These are phyloP conservation scores for Periophthalmus modestus DNA, from an alignment of 2,113 vertebrate genomes.

Conservation along the genomic window DNA sequence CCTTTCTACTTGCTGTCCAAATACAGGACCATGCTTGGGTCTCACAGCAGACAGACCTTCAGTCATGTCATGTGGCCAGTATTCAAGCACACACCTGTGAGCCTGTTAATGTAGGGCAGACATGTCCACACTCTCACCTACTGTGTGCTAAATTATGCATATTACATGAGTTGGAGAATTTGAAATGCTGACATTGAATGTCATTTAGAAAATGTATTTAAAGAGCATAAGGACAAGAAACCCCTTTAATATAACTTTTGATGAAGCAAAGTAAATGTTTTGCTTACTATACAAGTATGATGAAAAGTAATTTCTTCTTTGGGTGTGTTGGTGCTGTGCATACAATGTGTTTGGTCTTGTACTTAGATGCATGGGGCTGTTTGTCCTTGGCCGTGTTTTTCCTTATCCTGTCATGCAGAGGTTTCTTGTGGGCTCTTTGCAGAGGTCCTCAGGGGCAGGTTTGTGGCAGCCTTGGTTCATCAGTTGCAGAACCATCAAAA, in stretches of 20 bases:
- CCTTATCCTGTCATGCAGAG: conserved; percentile 52
- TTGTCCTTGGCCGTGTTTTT: conserved; percentile 56
- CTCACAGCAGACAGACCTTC: conserved; percentile 33
- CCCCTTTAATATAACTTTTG: too few relatives aligned
- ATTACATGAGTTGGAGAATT: conserved; percentile 57
- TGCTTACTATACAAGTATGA: too few relatives aligned
- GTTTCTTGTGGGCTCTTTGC: conserved; percentile 57
- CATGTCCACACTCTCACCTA: conserved; percentile 50
- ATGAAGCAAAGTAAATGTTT: too few relatives aligned
- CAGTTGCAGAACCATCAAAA: conserved; percentile 63
- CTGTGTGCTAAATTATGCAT: conserved; percentile 56
- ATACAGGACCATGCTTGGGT: neutral
- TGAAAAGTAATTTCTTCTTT: neutral
- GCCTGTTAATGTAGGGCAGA: conserved; percentile 17
- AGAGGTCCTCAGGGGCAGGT: conserved; percentile 56
- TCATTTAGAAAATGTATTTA: conserved; percentile 56
- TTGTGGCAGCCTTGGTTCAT: conserved; percentile 58
- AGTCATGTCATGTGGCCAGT: conserved; percentile 25
- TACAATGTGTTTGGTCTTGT: conserved; percentile 8
- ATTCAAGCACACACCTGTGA: conserved; percentile 14
- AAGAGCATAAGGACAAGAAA: conserved; percentile 47
- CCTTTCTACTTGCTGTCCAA: conserved; percentile 20
- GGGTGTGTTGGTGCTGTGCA: neutral
- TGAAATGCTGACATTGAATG: conserved; percentile 48
- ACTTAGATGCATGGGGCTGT: conserved; percentile 13